These are phyloP conservation scores for Cheilosia impressa DNA, from an alignment of 2,888 invertebrate genomes.

Conservation along the genomic window DNA sequence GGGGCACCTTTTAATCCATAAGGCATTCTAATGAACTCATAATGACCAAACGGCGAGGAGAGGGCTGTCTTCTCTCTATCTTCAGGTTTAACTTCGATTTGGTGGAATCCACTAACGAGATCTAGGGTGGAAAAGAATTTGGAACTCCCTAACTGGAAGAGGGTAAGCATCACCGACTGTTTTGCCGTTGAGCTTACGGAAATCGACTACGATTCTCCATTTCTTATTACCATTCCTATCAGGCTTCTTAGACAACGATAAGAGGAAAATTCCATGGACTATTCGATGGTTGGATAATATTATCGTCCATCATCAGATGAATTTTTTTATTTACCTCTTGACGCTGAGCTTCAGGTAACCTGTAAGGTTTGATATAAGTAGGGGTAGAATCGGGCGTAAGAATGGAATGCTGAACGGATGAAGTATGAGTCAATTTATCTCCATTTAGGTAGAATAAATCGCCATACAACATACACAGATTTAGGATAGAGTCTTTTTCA, in stretches of 20 bases:
- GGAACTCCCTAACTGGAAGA: too few relatives aligned
- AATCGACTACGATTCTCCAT: constrained; percentile 22
- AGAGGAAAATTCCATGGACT: neutral
- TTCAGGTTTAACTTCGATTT: too few relatives aligned
- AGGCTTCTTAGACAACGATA: constrained; percentile 5
- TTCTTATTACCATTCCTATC: constrained; percentile 9
- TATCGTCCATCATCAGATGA: neutral
- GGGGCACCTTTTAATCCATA: too few relatives aligned
- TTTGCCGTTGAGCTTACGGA: constrained; percentile 26
- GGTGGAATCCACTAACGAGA: too few relatives aligned
- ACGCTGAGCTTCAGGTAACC: neutral
- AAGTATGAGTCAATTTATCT: neutral
- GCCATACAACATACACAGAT: too few relatives aligned
- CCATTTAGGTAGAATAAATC: neutral
- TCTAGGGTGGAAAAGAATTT: too few relatives aligned
- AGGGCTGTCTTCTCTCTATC: too few relatives aligned
- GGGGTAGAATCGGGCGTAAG: neutral
- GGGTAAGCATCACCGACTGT: neutral
- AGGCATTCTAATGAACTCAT: too few relatives aligned
- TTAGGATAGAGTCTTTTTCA: too few relatives aligned
- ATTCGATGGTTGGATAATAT: neutral
- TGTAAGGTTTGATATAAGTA: neutral
- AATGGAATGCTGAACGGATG: neutral
- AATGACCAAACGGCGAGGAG: too few relatives aligned
- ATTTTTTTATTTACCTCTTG: neutral